Base-by-base conservation (phyloP, 2,888 invertebrate species). In the Coelopa pilipes region DNA sequence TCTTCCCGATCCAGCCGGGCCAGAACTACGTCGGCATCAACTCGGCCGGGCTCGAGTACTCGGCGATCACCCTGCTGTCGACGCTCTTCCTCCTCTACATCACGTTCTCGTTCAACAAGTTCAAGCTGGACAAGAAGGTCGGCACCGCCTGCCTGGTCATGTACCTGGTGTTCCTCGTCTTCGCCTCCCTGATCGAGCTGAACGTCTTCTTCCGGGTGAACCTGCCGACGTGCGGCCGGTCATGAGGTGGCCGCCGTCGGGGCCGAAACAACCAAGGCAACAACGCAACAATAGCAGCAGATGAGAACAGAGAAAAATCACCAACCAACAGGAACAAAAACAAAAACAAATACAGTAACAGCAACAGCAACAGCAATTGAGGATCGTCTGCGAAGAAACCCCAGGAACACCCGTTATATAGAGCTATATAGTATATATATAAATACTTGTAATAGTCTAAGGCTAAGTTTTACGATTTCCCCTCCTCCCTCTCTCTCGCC, bases 191-290 rank as follows among this genome's bases (percentile, higher is more conserved):
- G 81, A 96, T 96, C 83, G 97, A 97, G 89, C 91, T 96, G 83
- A 97, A 97, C 88, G 94, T 96, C 78, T 96, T 97, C 92, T 96
- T 96, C 90, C 92, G 92, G 82, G 95, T 96, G 81, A 96, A 96
- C 89, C 90, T 94, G 81, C 96, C 95, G 80, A 94, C 95, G 76
- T 96, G 96, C 89, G 91, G 90, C 85, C 90, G 92, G 86, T 89
- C 86, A 83, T 87, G 85, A 85, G 80, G 68, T 76, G 55, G 24
- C 17, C 45, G 4, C n/a, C 60, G 13, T 60, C 11, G 13, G 15
- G 34, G 62, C 15, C 12, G 34, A 21, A 57, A 45, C 11, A 17
- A 53, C 57, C 24, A 34, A 34, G 7, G 7, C 34, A 34, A 34
- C 13, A 34, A 62, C 12, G 2, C 34, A 34, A 34, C 34, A 34